A percentile compares a stretch with the other conserved stretches of the same genome.
Conservation (phyloP, 2,113 vertebrate genomes). For the Laterallus jamaicensis region DNA sequence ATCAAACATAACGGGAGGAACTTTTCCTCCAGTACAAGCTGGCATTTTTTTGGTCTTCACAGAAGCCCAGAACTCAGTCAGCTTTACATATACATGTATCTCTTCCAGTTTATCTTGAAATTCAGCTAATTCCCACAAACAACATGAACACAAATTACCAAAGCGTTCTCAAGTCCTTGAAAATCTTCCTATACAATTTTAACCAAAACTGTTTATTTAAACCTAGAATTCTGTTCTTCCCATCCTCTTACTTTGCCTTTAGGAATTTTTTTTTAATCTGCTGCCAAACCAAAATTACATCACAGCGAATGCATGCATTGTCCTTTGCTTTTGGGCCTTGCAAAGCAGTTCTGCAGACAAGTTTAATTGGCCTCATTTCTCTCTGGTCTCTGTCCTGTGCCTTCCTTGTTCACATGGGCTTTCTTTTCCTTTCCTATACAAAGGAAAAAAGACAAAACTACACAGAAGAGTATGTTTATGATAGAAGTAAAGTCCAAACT, state of each 20-base stretch:
- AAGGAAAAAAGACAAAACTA: neutral
- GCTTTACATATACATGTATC: neutral
- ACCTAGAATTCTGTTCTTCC: slow-evolving; percentile 12
- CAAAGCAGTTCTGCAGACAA: slow-evolving; percentile 40
- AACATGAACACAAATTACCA: neutral
- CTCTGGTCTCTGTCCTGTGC: slow-evolving; percentile 19
- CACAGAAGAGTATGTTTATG: neutral
- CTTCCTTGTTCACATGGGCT: neutral
- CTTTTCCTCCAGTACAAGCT: neutral
- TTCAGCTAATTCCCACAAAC: neutral
- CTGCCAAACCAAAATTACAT: slow-evolving; percentile 66
- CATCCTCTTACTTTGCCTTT: neutral
- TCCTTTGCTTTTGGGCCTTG: slow-evolving; percentile 17
- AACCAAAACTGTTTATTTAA: slow-evolving; percentile 35
- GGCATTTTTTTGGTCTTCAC: neutral
- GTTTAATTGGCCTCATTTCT: neutral
- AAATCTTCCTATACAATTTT: neutral
- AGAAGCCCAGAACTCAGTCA: neutral
- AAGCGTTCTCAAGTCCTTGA: neutral
- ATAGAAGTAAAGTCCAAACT: neutral
- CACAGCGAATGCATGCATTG: slow-evolving; percentile 56
- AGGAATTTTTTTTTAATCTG: slow-evolving; percentile 48
- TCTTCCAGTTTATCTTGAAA: neutral
- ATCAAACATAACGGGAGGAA: neutral
- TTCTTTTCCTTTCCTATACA: neutral